Percentiles rank a stretch among this genome's conserved stretches.
Evolutionary conservation across 1,140 invertebrate genomes (phyloP).

Genomic region (Leptopilina boulardi): DNA sequence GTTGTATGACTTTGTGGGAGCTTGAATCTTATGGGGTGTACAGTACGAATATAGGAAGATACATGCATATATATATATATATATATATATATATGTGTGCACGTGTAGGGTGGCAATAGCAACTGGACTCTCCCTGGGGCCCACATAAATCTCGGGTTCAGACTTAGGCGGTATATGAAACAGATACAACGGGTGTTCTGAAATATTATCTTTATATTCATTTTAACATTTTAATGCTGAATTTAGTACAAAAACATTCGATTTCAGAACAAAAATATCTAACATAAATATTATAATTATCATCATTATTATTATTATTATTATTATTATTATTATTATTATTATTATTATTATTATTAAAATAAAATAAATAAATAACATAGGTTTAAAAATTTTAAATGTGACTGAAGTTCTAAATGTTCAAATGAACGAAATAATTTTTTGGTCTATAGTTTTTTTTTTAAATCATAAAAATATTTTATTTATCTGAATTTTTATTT

Average conservation of each 20-base stretch:
- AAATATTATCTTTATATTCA: neutral
- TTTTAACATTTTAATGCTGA: neutral
- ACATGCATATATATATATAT: conserved; percentile 37
- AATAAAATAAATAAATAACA: too few relatives aligned
- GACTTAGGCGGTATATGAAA: conserved; percentile 52
- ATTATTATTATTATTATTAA: too few relatives aligned
- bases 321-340: too few relatives aligned
- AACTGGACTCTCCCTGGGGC: conserved; percentile 66
- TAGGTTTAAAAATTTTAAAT: too few relatives aligned
- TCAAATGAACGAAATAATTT: too few relatives aligned
- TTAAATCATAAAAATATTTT: too few relatives aligned
- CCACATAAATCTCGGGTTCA: conserved; percentile 65
- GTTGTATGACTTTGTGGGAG: conserved; percentile 45
- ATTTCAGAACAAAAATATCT: too few relatives aligned
- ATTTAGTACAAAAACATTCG: neutral
- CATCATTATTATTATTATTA: too few relatives aligned
- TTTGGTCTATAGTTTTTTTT: too few relatives aligned
- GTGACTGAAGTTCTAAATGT: too few relatives aligned
- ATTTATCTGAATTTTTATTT: too few relatives aligned
- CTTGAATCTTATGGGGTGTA: conserved; percentile 46
- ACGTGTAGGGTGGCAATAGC: conserved; percentile 43
- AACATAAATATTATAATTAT: too few relatives aligned
- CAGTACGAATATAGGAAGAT: conserved; percentile 42
- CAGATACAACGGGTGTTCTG: conserved; percentile 60
- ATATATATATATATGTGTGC: conserved; percentile 6